Evolutionary conservation across 1,140 invertebrate species (phyloP).

Genomic region (Protaetia brevitarsis): DNA sequence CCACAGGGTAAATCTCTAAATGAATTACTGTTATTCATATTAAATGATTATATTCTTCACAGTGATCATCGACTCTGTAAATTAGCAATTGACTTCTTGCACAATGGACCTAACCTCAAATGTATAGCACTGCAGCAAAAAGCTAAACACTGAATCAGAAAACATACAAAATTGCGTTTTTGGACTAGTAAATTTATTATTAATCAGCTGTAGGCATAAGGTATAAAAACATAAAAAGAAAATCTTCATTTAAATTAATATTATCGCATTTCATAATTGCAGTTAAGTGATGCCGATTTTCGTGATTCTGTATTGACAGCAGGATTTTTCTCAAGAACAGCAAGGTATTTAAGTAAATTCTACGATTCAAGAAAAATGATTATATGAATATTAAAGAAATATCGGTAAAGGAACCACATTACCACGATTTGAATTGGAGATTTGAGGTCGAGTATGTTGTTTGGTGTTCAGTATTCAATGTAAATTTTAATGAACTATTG

Average conservation of each 20-base stretch:
- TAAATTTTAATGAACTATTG: neutral
- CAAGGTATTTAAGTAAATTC: conserved; percentile 53
- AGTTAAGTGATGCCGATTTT: conserved; percentile 58
- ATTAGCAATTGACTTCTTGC: conserved; percentile 58
- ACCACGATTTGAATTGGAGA: conserved; percentile 64
- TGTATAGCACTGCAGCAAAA: conserved; percentile 56
- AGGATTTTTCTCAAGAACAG: conserved; percentile 58
- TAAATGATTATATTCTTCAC: conserved; percentile 22
- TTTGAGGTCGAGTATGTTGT: conserved; percentile 61
- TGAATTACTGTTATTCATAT: neutral
- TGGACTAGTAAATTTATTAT: conserved; percentile 54
- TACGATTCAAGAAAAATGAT: conserved; percentile 55
- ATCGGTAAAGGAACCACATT: conserved; percentile 56
- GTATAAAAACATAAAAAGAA: conserved; percentile 49
- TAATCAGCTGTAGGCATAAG: conserved; percentile 54
- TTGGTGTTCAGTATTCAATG: conserved; percentile 7
- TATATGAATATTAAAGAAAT: conserved; percentile 49
- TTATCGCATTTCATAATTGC: conserved; percentile 32
- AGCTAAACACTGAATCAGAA: conserved; percentile 51
- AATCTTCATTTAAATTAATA: conserved; percentile 23
- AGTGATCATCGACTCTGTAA: conserved; percentile 66
- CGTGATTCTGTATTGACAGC: conserved; percentile 56
- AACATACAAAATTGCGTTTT: conserved; percentile 53
- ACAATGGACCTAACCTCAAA: conserved; percentile 60
- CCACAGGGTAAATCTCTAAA: conserved; percentile 35